These are phyloP conservation scores for Dicaeum eximium DNA, from an alignment of 2,113 vertebrate species.

Conservation along the genomic window DNA sequence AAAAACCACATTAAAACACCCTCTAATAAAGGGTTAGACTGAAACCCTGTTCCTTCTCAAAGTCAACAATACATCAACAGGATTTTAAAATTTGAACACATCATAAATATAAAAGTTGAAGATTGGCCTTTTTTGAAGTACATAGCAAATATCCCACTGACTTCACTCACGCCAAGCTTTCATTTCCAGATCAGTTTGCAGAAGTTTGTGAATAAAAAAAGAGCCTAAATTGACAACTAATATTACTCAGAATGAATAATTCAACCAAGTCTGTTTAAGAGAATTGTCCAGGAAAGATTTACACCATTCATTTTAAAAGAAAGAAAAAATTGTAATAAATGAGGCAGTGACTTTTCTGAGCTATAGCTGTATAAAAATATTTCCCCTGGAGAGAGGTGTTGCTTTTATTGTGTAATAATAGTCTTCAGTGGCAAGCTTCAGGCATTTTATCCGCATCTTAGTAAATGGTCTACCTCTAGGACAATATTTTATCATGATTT, in stretches of 20 bases:
- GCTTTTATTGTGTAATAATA: constrained; percentile 42
- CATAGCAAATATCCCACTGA: background rate
- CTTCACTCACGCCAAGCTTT: background rate
- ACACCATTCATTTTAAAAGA: constrained; percentile 7
- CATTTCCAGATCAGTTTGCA: background rate
- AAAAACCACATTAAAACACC: background rate
- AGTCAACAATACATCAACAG: background rate
- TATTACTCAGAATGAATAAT: constrained; percentile 47
- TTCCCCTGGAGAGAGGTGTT: constrained; percentile 40
- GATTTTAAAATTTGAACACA: background rate
- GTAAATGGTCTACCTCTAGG: constrained; percentile 40
- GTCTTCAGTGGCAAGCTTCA: constrained; percentile 17
- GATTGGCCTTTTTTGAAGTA: background rate
- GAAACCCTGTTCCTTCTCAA: background rate
- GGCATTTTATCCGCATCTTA: constrained; percentile 27
- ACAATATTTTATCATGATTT: constrained; percentile 52
- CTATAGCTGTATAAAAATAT: constrained; percentile 33
- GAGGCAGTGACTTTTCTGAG: constrained; percentile 16
- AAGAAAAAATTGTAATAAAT: constrained; percentile 43
- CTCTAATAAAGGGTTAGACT: background rate
- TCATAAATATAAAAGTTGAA: background rate
- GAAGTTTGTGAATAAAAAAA: background rate
- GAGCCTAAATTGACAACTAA: background rate
- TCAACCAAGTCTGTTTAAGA: background rate
- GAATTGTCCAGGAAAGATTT: constrained; percentile 17